A percentile compares a stretch with the other conserved stretches of the same genome.
Conservation (phyloP, 2,797 vertebrate genomes). For the Melanogrammus aeglefinus region DNA sequence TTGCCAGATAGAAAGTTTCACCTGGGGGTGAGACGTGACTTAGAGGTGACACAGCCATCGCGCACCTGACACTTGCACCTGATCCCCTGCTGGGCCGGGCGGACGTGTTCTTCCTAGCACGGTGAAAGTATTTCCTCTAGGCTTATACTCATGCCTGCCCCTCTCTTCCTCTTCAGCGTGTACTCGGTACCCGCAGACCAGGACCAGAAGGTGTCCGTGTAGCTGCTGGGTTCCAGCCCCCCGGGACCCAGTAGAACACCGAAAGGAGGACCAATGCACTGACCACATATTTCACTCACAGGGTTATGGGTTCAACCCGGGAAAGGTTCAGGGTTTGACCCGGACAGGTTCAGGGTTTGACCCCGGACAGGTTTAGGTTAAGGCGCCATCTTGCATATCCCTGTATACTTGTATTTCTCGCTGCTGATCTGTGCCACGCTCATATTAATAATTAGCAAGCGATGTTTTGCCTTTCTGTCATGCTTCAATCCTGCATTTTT, state of each 20-base stretch:
- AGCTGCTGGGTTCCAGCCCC: slow-evolving; percentile 42
- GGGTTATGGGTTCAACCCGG: neutral
- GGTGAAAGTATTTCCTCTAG: slow-evolving; percentile 21
- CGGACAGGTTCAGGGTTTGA: neutral
- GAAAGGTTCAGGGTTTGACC: neutral
- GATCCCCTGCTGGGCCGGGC: slow-evolving; percentile 35
- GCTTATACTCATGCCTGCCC: slow-evolving; percentile 15
- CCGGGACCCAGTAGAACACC: slow-evolving; percentile 26
- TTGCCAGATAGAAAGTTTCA: slow-evolving; percentile 54
- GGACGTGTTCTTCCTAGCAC: slow-evolving; percentile 15
- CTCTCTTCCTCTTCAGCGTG: slow-evolving; percentile 55
- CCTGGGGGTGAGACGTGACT: slow-evolving; percentile 61
- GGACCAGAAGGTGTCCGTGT: slow-evolving; percentile 68
- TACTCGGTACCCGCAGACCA: slow-evolving; percentile 75
- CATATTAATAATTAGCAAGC: slow-evolving; percentile 24
- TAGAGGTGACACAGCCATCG: slow-evolving; percentile 48
- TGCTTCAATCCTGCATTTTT: slow-evolving; percentile 42
- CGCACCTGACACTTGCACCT: slow-evolving; percentile 47
- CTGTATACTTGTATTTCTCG: neutral
- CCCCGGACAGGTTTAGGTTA: neutral
- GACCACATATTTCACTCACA: slow-evolving; percentile 24
- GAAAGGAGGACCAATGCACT: slow-evolving; percentile 32
- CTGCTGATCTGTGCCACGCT: neutral
- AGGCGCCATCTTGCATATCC: neutral
- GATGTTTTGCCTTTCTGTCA: slow-evolving; percentile 16